Evolutionary conservation across 1,140 invertebrate genomes (phyloP), one percentile per base, ranked within the genome.

Genomic region (Holcopasites calliopsidis): DNA sequence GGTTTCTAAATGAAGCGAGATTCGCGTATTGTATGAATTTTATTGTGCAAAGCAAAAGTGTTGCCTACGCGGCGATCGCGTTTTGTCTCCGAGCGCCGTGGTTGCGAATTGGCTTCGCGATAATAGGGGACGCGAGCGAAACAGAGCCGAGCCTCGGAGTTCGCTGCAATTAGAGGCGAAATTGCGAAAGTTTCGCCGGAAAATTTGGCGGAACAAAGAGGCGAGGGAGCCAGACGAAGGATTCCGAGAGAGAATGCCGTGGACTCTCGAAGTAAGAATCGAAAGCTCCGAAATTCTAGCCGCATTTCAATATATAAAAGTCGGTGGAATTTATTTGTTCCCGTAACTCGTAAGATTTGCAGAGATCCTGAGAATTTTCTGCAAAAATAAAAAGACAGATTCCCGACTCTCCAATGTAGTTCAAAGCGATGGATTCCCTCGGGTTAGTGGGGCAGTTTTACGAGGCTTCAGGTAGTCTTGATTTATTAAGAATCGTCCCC

Each of bases 381-480:
- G 10, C 28, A 11, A 10, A 38, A 38, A 35, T 3, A 35, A n/a
- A 58, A 13, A 57, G 18, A 35, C n/a, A n/a, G n/a, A n/a, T n/a
- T n/a, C n/a, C n/a, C n/a, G 8, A 61, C 26, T 40, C n/a, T 61
- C 23, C 58, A 42, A n/a, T 5, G 38, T 40, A 5, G 23, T 42
- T 61, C 35, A 61, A 7, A 21, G 38, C 33, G 16, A n/a, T 26
- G 38, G 40, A 44, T 62, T 44, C 0, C 40, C n/a, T n/a, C 26
- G 7, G 60, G 60, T 62, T 21, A 62, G 60, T 62, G n/a, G 60
- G 60, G 16, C 60, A 62, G 26, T 31, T 62, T 62, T 42, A 44
- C 40, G 60, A 62, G 60, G 7, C 60, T 28, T 26, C 60, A 5
- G 38, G 26, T 44, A 44, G 21, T 40, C 40, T 61, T 62, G 60